A percentile compares a stretch with the other conserved stretches of the same genome.
These are phyloP conservation scores for Nomada lathburiana DNA, from an alignment of 2,888 invertebrate species.

Conservation along the genomic window DNA sequence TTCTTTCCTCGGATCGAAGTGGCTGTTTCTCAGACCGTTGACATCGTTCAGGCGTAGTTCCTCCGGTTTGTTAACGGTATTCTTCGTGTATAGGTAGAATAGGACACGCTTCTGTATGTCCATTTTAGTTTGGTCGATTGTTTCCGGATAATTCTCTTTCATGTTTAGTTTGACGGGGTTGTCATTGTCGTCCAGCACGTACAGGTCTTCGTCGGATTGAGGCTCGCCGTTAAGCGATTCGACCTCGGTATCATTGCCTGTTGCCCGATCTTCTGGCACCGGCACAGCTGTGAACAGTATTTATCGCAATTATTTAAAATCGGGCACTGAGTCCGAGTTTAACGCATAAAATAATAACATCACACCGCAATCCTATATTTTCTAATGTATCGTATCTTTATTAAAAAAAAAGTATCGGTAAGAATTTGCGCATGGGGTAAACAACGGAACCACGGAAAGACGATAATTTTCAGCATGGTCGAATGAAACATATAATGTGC, in stretches of 20 bases:
- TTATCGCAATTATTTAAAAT: not conserved
- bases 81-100: conserved; percentile 73
- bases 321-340: not conserved
- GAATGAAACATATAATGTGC: not conserved
- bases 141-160: not conserved
- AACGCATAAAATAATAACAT: not conserved
- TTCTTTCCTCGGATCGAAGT: conserved; percentile 70
- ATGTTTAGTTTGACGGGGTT: conserved; percentile 18
- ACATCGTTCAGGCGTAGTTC: conserved; percentile 64
- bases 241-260: too few relatives aligned
- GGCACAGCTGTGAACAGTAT: not conserved
- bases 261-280: not conserved
- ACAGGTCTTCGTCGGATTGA: not conserved
- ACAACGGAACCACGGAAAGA: not conserved
- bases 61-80: conserved; percentile 50
- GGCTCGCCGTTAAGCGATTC: not conserved
- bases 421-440: not conserved
- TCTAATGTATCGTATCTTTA: too few relatives aligned
- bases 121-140: conserved; percentile 13
- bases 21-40: conserved; percentile 59
- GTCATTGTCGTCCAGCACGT: conserved; percentile 47
- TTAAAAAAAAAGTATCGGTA: not conserved
- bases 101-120: conserved; percentile 56
- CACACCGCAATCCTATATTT: too few relatives aligned
- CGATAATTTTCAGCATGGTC: not conserved